These are phyloP conservation scores for Centropyge bicolor DNA, from an alignment of 2,797 vertebrate species.

Conservation along the genomic window DNA sequence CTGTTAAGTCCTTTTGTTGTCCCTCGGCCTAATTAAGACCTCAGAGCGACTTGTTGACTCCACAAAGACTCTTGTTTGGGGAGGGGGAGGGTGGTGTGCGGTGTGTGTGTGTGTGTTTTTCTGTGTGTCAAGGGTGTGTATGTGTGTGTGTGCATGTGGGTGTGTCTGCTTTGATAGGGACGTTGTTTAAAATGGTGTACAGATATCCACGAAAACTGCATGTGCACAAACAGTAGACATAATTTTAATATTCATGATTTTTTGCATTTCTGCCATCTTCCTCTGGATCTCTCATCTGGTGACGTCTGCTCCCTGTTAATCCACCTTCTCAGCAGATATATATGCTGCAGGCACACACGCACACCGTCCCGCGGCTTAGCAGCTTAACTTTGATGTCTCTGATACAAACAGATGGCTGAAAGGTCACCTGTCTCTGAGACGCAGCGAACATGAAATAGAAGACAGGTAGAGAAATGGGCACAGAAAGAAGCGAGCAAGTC, in stretches of 20 bases:
- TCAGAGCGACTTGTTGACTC: conserved; percentile 83
- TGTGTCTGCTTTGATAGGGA: conserved; percentile 58
- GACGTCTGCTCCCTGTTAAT: conserved; percentile 33
- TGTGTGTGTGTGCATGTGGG: conserved; percentile 38
- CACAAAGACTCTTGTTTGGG: conserved; percentile 75
- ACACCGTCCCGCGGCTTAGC: conserved; percentile 19
- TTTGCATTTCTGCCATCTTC: conserved; percentile 3
- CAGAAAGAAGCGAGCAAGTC: background rate
- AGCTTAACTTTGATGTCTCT: conserved; percentile 50
- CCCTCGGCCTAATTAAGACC: conserved; percentile 83
- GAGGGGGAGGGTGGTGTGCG: conserved; percentile 25
- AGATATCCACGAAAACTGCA: background rate
- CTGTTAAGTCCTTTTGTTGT: conserved; percentile 82
- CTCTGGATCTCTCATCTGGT: background rate
- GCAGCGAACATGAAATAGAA: conserved; percentile 38
- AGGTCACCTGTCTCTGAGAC: conserved; percentile 50
- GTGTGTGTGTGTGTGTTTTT: conserved; percentile 41
- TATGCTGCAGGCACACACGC: conserved; percentile 5
- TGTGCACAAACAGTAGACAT: background rate
- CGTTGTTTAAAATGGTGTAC: conserved; percentile 56
- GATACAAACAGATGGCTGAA: conserved; percentile 54
- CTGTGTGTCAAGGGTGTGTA: conserved; percentile 51
- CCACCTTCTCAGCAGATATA: conserved; percentile 23
- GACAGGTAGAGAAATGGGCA: background rate
- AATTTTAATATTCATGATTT: background rate